These are phyloP conservation scores for Pomatorhinus ruficollis DNA, from an alignment of 2,113 vertebrate species.

Conservation along the genomic window DNA sequence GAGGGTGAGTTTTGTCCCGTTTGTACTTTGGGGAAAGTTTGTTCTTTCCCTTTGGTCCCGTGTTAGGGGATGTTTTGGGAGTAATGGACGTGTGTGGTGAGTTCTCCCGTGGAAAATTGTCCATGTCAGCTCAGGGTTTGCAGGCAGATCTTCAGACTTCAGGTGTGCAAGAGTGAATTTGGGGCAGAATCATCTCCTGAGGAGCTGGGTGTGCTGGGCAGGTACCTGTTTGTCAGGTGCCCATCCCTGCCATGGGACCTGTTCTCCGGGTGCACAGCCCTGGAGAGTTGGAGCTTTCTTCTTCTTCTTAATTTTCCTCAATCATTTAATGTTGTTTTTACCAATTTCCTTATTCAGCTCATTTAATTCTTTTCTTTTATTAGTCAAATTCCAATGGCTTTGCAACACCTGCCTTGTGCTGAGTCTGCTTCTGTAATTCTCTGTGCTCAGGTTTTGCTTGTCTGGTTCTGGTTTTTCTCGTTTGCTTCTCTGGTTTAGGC, in stretches of 20 bases:
- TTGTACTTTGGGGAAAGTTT: too few relatives aligned
- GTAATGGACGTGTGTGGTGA: rapidly evolving
- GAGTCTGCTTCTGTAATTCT: not conserved
- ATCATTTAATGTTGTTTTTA: not conserved
- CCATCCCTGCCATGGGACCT: too few relatives aligned
- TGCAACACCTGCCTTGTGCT: not conserved
- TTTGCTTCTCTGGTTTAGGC: not conserved
- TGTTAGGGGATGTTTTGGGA: rapidly evolving
- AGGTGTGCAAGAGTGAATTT: not conserved
- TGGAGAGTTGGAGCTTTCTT: not conserved
- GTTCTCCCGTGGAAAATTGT: not conserved
- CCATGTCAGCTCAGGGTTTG: rapidly evolving
- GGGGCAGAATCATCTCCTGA: not conserved
- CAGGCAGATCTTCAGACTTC: not conserved
- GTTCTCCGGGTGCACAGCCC: not conserved
- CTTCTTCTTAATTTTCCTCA: not conserved
- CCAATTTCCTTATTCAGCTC: rapidly evolving
- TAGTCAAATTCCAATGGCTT: not conserved
- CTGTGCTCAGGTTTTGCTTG: not conserved
- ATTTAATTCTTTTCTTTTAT: not conserved
- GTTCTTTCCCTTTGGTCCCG: too few relatives aligned
- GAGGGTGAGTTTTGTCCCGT: not conserved
- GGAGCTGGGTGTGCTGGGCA: not conserved
- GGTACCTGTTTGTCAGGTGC: not conserved
- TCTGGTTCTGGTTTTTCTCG: not conserved